Conservation (phyloP, 2,113 vertebrate species). For the Chamaea fasciata region DNA sequence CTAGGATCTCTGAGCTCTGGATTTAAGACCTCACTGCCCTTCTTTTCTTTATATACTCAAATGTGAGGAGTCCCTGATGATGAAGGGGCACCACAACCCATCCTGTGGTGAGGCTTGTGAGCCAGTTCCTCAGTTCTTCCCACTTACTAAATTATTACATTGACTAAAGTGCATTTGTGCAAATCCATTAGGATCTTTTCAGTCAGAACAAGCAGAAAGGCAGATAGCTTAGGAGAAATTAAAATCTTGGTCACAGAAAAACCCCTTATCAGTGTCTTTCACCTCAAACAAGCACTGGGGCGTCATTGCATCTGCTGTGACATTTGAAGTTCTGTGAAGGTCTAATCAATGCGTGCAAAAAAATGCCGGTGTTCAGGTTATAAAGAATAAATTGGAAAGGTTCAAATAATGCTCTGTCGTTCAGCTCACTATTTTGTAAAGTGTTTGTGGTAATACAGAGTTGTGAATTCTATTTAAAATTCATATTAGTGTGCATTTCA, state of each 20-base stretch:
- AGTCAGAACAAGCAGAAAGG: not conserved
- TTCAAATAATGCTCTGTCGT: not conserved
- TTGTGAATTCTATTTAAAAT: constrained; percentile 16
- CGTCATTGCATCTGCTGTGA: not conserved
- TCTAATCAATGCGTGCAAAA: not conserved
- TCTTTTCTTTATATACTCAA: not conserved
- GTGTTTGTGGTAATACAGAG: not conserved
- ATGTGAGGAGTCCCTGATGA: not conserved
- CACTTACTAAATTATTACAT: not conserved
- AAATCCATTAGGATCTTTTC: not conserved
- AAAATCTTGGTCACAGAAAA: not conserved
- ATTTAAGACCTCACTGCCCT: not conserved
- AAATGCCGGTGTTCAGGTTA: not conserved
- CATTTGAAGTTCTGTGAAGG: not conserved
- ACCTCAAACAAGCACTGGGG: not conserved
- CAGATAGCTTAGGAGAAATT: not conserved
- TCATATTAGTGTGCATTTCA: constrained; percentile 13
- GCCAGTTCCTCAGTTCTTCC: not conserved
- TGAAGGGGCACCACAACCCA: not conserved
- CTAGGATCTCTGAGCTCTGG: not conserved
- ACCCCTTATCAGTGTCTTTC: not conserved
- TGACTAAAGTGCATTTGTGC: not conserved
- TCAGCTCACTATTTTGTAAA: not conserved
- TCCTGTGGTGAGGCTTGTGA: fast-evolving
- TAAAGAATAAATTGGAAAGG: not conserved